A percentile compares a stretch with the other conserved stretches of the same genome.
These are phyloP conservation scores for Psilanteris sp. DNA, from an alignment of 1,140 invertebrate species.

Conservation along the genomic window DNA sequence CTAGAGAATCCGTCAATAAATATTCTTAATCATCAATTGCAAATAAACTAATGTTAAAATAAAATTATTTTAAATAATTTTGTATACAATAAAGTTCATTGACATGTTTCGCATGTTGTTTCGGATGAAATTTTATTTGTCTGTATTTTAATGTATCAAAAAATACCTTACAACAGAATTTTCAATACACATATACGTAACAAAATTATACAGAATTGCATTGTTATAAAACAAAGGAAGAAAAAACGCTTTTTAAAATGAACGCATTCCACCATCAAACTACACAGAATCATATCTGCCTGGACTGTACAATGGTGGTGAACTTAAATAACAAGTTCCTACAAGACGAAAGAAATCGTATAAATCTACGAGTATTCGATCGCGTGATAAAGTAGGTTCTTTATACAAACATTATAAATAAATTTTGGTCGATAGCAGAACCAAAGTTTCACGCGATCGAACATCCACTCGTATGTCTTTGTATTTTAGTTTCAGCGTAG, in stretches of 20 bases:
- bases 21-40: no score
- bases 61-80: no score
- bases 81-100: no score
- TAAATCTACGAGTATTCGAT: constrained; percentile 2
- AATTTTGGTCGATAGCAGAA: constrained; percentile 24
- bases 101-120: no score
- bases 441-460: constrained; percentile 7
- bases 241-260: constrained; percentile 13
- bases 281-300: constrained; percentile 21
- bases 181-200: constrained; percentile 40
- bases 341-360: constrained; percentile 7
- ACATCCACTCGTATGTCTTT: constrained; percentile 1
- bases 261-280: constrained; percentile 33
- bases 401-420: constrained; percentile 41
- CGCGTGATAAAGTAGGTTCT: constrained; percentile 2
- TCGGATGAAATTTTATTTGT: constrained; percentile 39
- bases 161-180: constrained; percentile 49
- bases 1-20: no score
- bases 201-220: constrained; percentile 34
- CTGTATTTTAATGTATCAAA: constrained; percentile 36
- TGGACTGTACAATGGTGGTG: constrained; percentile 26
- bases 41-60: no score
- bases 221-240: constrained; percentile 11
- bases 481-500: not conserved
- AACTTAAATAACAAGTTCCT: constrained; percentile 1